Evolutionary conservation across 2,113 vertebrate species (phyloP).

Genomic region (Eolophus roseicapilla): DNA sequence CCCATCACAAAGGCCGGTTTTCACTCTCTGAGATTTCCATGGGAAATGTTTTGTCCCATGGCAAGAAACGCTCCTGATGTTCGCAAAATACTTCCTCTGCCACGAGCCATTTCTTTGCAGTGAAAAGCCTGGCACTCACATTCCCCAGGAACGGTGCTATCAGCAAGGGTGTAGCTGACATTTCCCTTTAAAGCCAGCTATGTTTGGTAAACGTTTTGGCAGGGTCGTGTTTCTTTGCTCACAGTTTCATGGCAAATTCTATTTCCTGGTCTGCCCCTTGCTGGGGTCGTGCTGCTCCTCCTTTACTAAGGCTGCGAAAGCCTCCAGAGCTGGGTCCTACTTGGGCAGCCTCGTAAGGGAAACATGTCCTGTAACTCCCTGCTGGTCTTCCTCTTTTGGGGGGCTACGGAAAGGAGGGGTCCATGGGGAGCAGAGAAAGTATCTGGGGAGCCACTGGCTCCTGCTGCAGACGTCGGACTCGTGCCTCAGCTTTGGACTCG

Average conservation of each 20-base stretch:
- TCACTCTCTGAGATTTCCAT: background rate
- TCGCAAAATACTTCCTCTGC: background rate
- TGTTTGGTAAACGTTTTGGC: background rate
- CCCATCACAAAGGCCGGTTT: background rate
- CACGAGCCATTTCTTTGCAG: background rate
- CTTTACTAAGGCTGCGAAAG: background rate
- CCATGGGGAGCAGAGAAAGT: background rate
- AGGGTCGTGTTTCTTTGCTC: background rate
- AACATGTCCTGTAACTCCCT: background rate
- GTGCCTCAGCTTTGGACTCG: background rate
- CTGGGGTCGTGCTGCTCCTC: fast-evolving
- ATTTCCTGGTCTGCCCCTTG: background rate
- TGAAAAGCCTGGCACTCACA: background rate
- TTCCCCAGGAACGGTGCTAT: background rate
- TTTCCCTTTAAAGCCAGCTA: background rate
- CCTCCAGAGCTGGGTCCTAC: background rate
- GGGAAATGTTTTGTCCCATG: background rate
- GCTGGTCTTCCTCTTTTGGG: background rate
- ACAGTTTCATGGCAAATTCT: background rate
- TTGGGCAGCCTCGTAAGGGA: background rate
- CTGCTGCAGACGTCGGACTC: background rate
- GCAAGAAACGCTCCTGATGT: background rate
- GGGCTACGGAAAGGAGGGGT: background rate
- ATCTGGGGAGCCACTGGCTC: background rate
- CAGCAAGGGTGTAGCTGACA: background rate